Conservation (phyloP, 2,797 vertebrate species). For the Tragopan temminckii region DNA sequence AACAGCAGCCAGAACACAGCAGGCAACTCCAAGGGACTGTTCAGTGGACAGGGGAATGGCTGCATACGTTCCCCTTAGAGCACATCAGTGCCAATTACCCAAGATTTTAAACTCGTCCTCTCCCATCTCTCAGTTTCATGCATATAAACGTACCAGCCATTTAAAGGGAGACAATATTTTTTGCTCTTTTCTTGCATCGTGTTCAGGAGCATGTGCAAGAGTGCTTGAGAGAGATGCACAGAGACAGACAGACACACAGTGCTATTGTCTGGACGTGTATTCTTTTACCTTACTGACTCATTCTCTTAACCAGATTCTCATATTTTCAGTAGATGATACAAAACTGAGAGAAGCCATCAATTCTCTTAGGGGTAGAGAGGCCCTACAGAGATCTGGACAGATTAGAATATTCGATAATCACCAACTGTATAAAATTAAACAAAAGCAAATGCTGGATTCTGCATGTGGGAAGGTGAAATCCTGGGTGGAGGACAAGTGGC, state of each 20-base stretch:
- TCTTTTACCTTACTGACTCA: neutral
- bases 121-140: neutral
- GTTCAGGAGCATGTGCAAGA: too few species aligned
- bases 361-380: neutral
- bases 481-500: neutral
- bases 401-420: neutral
- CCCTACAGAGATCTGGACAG: neutral
- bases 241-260: neutral
- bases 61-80: rapidly evolving
- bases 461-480: neutral
- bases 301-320: neutral
- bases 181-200: neutral
- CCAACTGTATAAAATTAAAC: neutral
- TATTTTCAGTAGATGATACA: neutral
- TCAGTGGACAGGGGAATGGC: neutral
- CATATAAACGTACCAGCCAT: rapidly evolving
- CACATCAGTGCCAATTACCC: neutral
- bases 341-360: neutral
- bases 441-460: neutral
- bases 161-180: neutral
- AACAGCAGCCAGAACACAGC: rapidly evolving
- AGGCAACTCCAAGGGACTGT: neutral
- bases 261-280: rapidly evolving
- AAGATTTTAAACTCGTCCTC: neutral
- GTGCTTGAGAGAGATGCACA: neutral